Evolutionary conservation across 2,888 invertebrate genomes (phyloP), one percentile per base, ranked within the genome.

Genomic region (Neuroscelio doddi): DNA sequence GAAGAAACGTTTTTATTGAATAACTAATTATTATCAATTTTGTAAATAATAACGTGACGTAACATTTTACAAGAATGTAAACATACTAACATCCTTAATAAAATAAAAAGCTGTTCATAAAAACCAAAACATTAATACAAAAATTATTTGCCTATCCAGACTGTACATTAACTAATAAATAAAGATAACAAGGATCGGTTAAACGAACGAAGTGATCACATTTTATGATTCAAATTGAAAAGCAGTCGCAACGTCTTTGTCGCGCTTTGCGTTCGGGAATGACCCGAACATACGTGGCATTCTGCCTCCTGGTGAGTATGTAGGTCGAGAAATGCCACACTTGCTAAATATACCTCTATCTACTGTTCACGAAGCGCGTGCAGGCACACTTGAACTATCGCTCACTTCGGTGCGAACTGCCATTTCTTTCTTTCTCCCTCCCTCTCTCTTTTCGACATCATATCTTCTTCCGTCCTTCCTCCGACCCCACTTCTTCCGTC

Each of bases 271-370:
- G 58, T 17, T 62, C 53, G 59, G 57, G 64, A 69, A 75, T 73
- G 74, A 77, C 76, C 71, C 71, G 70, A 26, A 21, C 51, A 76
- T 74, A 75, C 74, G 77, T 73, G 69, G 74, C 78, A 78, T 77
- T 80, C 76, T 72, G 70, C 70, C 74, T 79, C 68, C 74, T 74
- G 69, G 72, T 73, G 78, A 70, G 78, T 81, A 81, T 81, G 80
- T 81, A 79, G 81, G 81, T 81, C 80, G 81, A 78, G 79, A 80
- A 81, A 81, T 80, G 74, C 77, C 76, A 74, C 64, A 69, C 72
- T 71, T 68, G 77, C 80, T 81, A 81, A 81, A 81, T 81, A 79
- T 81, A 76, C n/a, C n/a, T 58, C 58, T 49, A 49, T 66, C 52
- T 57, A 41, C 51, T 46, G 51, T 51, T 55, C 55, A 47, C 59